phyloP scores from a whole-genome alignment of 1,140 invertebrate species.

The Ceratina australensis region DNA sequence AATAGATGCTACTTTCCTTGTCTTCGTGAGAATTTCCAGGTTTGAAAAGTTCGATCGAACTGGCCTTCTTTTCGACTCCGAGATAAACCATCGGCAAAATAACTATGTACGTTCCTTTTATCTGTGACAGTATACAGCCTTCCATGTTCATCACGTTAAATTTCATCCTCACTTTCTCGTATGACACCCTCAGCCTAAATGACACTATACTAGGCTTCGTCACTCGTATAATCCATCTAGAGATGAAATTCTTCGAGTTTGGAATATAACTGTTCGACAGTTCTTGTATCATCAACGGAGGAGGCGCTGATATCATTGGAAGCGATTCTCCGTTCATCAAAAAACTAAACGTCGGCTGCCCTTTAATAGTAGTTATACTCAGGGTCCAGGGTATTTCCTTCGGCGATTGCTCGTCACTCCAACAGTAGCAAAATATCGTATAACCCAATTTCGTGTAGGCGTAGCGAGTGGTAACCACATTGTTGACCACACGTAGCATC shows the following conservation, averaged over 20 bases:
- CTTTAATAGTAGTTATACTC: constrained; percentile 63
- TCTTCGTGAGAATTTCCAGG: background rate
- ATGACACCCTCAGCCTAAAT: constrained; percentile 54
- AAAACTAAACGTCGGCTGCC: constrained; percentile 43
- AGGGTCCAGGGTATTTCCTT: constrained; percentile 65
- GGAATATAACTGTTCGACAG: constrained; percentile 62
- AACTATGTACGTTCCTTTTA: constrained; percentile 39
- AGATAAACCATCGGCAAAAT: constrained; percentile 57
- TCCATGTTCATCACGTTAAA: constrained; percentile 47
- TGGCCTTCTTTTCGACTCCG: background rate
- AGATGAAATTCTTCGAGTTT: constrained; percentile 56
- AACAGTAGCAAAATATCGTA: constrained; percentile 72
- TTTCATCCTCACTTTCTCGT: constrained; percentile 37
- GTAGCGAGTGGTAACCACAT: constrained; percentile 62
- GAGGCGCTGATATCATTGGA: constrained; percentile 14
- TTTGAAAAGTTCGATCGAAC: background rate
- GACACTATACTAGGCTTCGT: constrained; percentile 42
- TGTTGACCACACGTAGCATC: constrained; percentile 60
- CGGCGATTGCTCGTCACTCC: constrained; percentile 35
- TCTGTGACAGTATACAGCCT: constrained; percentile 28
- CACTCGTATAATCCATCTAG: constrained; percentile 50
- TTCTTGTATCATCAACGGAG: constrained; percentile 44
- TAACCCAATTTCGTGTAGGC: constrained; percentile 61
- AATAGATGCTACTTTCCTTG: background rate
- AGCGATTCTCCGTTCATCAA: background rate